phyloP scores from a whole-genome alignment of 2,888 invertebrate species.

The Tanaodytes sp. region DNA sequence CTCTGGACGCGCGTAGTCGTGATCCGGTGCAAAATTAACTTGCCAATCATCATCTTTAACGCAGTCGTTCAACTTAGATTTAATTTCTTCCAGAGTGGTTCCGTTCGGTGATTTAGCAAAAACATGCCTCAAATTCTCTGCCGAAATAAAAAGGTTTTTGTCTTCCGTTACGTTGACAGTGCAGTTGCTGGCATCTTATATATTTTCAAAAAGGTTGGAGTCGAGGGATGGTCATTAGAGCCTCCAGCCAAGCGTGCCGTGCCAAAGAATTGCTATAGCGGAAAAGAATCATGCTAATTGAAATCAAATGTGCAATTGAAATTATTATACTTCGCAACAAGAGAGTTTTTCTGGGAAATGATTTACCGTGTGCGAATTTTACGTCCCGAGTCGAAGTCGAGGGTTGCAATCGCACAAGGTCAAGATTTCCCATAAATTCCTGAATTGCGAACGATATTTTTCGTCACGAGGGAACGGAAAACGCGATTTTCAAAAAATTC shows the following conservation, averaged over 20 bases:
- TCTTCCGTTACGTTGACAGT: not conserved
- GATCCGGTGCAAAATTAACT: not conserved
- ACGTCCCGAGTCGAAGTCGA: too few species aligned
- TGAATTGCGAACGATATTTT: too few species aligned
- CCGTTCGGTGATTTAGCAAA: not conserved
- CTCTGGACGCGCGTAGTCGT: not conserved
- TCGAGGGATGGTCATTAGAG: too few species aligned
- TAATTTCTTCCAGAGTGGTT: not conserved
- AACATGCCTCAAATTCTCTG: not conserved
- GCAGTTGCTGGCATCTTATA: too few species aligned
- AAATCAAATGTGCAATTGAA: not conserved
- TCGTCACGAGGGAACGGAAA: too few species aligned
- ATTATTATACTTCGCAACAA: not conserved
- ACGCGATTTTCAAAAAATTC: too few species aligned
- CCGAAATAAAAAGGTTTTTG: not conserved
- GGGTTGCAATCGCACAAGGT: too few species aligned
- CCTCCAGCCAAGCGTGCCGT: too few species aligned
- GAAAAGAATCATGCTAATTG: not conserved
- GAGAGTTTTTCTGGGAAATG: not conserved
- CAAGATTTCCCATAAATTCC: too few species aligned
- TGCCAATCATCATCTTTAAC: slow-evolving; percentile 1
- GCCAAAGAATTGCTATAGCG: not conserved
- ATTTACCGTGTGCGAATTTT: too few species aligned
- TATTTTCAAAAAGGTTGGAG: too few species aligned
- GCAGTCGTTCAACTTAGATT: not conserved